A percentile compares a stretch with the other conserved stretches of the same genome.
These are phyloP conservation scores for Plagiodera versicolora DNA, from an alignment of 2,888 invertebrate species.

Conservation along the genomic window DNA sequence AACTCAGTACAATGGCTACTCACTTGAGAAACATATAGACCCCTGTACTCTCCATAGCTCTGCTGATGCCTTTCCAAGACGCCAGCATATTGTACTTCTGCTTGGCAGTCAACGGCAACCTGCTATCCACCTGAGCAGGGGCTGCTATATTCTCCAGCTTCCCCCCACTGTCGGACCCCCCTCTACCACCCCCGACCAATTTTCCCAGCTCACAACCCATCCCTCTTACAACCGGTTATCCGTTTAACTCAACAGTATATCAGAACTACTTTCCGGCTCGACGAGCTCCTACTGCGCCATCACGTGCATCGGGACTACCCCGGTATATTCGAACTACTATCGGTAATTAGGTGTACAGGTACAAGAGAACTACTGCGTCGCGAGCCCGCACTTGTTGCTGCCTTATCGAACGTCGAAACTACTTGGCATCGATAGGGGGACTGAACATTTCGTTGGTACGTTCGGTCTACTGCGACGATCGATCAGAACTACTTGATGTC, in stretches of 20 bases:
- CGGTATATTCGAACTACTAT: background rate
- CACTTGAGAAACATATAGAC: constrained; percentile 91
- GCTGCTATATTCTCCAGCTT: constrained; percentile 61
- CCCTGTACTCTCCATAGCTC: constrained; percentile 87
- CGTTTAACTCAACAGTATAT: no score
- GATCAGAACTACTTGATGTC: background rate
- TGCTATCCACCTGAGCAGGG: constrained; percentile 72
- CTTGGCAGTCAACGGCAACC: constrained; percentile 79
- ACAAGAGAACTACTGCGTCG: no score
- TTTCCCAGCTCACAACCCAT: constrained; percentile 83
- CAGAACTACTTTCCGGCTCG: no score
- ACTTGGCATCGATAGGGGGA: no score
- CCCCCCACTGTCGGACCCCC: constrained; percentile 44
- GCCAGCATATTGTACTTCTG: constrained; percentile 88
- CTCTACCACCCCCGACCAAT: constrained; percentile 58
- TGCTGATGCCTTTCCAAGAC: constrained; percentile 88
- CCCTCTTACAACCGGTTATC: no score
- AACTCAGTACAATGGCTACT: no score
- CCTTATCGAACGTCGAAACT: no score
- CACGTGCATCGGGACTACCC: no score
- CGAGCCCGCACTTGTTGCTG: no score
- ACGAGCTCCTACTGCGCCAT: no score
- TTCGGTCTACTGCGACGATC: background rate
- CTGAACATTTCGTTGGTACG: no score
- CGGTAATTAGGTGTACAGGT: no score